Base-by-base conservation (phyloP, 2,888 invertebrate species). In the Papilio gigon region DNA sequence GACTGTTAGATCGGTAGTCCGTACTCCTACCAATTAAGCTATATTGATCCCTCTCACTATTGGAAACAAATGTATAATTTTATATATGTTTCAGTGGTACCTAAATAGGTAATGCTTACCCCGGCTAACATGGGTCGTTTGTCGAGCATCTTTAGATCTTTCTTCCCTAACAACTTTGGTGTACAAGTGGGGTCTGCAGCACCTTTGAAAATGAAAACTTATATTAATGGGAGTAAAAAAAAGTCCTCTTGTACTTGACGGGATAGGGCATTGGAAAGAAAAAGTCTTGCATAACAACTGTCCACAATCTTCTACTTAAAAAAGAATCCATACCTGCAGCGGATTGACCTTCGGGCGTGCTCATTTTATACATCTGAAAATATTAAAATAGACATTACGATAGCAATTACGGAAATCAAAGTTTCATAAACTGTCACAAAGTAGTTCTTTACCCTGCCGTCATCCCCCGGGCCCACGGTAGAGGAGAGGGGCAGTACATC, bases 401-500 rank as follows among this genome's bases (percentile, higher is more conserved):
- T n/a, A n/a, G n/a, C n/a, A n/a, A n/a, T n/a, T n/a, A n/a, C n/a
- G n/a, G n/a, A n/a, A n/a, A n/a, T n/a, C n/a, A n/a, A n/a, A n/a
- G n/a, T n/a, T n/a, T n/a, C n/a, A n/a, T n/a, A n/a, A n/a, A n/a
- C n/a, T n/a, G n/a, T n/a, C n/a, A n/a, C n/a, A n/a, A n/a, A n/a
- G n/a, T n/a, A 47, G 12, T 58, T 60, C 11, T 11, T 25, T 72
- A 90, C 91, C 80, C 84, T 85, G 72, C 91, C 91, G 60, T 92
- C 91, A 59, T 91, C 91, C 3, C 91, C 91, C 2, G 88, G 80
- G n/a, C 88, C 89, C 40, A 86, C 69, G 1, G 85, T 86, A 0
- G 89, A 85, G 4, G 92, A 89, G 50, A 93, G 84, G 5, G 93
- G 93, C 70, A 93, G 78, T 42, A 92, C 93, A 76, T 94, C 94